Evolutionary conservation across 2,797 vertebrate species (phyloP).

Genomic region (Pipistrellus nathusii): DNA sequence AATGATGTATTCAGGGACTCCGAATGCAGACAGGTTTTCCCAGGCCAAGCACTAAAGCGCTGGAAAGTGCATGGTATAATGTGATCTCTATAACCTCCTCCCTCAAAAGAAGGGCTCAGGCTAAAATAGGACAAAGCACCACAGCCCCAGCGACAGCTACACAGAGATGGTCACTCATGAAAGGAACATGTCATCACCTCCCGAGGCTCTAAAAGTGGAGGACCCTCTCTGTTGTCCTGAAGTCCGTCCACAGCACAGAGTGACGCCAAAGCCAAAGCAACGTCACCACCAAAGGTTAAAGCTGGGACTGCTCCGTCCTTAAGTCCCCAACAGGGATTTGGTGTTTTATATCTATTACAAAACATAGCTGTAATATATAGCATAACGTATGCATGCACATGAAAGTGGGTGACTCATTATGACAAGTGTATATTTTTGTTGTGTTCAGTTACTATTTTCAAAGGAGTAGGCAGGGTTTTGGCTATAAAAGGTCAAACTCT

Average conservation of each 20-base stretch:
- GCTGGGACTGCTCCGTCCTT: not conserved
- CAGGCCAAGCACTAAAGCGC: not conserved
- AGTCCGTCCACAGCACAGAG: not conserved
- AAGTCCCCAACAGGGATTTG: not conserved
- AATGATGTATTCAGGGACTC: not conserved
- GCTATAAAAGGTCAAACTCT: not conserved
- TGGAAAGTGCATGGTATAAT: not conserved
- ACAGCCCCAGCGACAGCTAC: not conserved
- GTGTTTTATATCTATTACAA: not conserved
- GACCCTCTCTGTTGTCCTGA: not conserved
- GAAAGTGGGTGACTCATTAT: not conserved
- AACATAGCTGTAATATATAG: not conserved
- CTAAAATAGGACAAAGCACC: not conserved
- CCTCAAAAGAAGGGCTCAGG: not conserved
- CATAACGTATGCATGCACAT: not conserved
- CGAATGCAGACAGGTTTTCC: not conserved
- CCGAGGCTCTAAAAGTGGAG: not conserved
- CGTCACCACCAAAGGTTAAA: not conserved
- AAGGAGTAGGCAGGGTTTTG: not conserved
- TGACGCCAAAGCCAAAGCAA: not conserved
- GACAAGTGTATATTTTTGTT: not conserved
- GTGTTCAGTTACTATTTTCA: not conserved
- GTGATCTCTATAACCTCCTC: no score
- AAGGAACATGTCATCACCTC: not conserved
- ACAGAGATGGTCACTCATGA: not conserved